Conservation (phyloP, 2,113 vertebrate genomes). For the Campylorhamphus procurvoides region DNA sequence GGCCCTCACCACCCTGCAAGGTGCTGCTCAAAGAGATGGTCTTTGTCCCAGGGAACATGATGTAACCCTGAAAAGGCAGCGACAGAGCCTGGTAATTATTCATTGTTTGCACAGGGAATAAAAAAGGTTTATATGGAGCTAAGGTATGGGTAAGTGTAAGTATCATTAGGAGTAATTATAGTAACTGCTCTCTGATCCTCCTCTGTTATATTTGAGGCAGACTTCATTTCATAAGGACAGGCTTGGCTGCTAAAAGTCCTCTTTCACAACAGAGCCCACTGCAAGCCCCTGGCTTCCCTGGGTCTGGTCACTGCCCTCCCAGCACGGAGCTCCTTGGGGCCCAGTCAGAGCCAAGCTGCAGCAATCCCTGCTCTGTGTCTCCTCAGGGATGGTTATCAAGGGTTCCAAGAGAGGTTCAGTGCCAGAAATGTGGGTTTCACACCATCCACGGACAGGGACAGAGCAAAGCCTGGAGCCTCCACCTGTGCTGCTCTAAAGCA, state of each 20-base stretch:
- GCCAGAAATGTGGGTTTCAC: neutral
- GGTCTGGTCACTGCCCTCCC: neutral
- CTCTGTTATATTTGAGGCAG: slow-evolving; percentile 24
- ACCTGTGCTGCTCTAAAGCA: neutral
- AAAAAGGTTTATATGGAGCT: slow-evolving; percentile 3
- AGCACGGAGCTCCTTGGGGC: neutral
- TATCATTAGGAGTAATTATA: slow-evolving; percentile 30
- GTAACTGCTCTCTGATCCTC: slow-evolving; percentile 48
- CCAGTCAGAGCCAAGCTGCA: accelerated
- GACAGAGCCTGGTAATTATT: slow-evolving; percentile 21
- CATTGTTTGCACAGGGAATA: slow-evolving; percentile 27
- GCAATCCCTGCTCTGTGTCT: accelerated
- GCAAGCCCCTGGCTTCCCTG: neutral
- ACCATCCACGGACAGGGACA: neutral
- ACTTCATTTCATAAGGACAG: slow-evolving; percentile 17
- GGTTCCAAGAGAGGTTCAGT: neutral
- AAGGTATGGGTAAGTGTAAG: slow-evolving; percentile 9
- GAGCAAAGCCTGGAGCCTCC: neutral
- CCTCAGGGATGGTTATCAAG: accelerated
- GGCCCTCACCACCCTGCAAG: neutral
- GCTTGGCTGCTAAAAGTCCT: slow-evolving; percentile 40
- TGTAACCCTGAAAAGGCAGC: neutral
- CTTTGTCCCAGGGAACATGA: neutral
- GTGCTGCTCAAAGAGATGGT: slow-evolving; percentile 29
- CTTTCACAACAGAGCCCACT: slow-evolving; percentile 16